These are phyloP conservation scores for Vollenhovia emeryi DNA, from an alignment of 1,140 invertebrate species.

Conservation along the genomic window DNA sequence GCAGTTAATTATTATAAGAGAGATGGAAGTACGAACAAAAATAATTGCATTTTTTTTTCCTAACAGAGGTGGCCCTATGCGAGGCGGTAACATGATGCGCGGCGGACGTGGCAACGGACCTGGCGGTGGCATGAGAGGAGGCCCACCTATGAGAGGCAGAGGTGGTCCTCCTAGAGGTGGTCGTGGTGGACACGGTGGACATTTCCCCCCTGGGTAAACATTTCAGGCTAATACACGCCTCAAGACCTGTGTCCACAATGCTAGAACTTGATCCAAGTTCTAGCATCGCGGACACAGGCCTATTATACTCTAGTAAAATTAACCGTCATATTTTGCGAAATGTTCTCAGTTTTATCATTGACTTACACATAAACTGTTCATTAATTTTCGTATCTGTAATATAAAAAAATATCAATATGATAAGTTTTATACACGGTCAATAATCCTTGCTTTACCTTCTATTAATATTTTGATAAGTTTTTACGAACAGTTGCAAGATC, in stretches of 20 bases:
- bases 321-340: neutral
- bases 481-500: neutral
- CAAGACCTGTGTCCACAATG: no score
- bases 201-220: slow-evolving; percentile 82
- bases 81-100: slow-evolving; percentile 81
- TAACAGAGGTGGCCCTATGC: slow-evolving; percentile 81
- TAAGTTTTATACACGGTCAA: neutral
- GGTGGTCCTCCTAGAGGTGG: slow-evolving; percentile 82
- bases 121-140: slow-evolving; percentile 80
- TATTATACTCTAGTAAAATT: slow-evolving; percentile 17
- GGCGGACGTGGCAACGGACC: slow-evolving; percentile 79
- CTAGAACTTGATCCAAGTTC: no score
- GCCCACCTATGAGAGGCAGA: slow-evolving; percentile 81
- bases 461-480: neutral
- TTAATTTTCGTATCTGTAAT: neutral
- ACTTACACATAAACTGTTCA: slow-evolving; percentile 9
- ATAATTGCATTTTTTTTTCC: neutral
- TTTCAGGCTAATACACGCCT: slow-evolving; percentile 17
- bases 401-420: neutral
- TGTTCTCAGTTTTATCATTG: neutral
- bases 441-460: neutral
- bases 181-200: slow-evolving; percentile 81
- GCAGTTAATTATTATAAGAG: neutral
- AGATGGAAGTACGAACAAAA: no score
- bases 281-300: no score